These are phyloP conservation scores for Argyrosomus japonicus DNA, from an alignment of 2,113 vertebrate genomes.

Conservation along the genomic window DNA sequence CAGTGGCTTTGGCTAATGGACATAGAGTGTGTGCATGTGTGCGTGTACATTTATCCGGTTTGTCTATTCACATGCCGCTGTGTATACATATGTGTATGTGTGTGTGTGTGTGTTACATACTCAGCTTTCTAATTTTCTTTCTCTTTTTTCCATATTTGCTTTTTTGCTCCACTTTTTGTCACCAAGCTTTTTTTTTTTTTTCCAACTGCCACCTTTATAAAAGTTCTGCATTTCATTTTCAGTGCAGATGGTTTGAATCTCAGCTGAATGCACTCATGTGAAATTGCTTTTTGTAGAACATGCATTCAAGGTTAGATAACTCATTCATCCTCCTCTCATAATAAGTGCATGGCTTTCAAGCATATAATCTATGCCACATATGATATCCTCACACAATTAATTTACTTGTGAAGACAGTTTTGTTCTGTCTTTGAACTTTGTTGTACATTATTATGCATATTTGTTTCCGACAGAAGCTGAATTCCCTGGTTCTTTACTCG, in stretches of 20 bases:
- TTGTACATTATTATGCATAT: conserved; percentile 67
- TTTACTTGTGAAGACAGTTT: conserved; percentile 54
- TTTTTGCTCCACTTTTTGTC: conserved; percentile 32
- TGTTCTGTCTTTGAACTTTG: conserved; percentile 67
- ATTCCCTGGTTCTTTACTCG: conserved; percentile 56
- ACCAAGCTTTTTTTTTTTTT: conserved; percentile 6
- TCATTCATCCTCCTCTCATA: conserved; percentile 55
- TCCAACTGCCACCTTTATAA: neutral
- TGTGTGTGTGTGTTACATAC: conserved; percentile 12
- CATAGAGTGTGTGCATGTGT: conserved; percentile 56
- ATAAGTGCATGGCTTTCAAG: conserved; percentile 53
- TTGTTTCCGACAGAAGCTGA: conserved; percentile 55
- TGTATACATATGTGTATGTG: neutral
- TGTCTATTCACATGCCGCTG: conserved; percentile 25
- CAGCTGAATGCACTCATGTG: conserved; percentile 47
- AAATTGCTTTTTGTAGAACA: conserved; percentile 56
- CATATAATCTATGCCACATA: conserved; percentile 41
- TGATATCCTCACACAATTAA: conserved; percentile 58
- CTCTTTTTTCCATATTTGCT: conserved; percentile 18
- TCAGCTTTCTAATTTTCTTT: conserved; percentile 26
- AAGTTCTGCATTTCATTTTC: conserved; percentile 36
- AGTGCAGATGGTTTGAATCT: conserved; percentile 43
- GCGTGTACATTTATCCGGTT: conserved; percentile 44
- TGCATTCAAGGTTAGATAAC: conserved; percentile 60
- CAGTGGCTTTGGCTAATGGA: conserved; percentile 75